phyloP scores from a whole-genome alignment of 2,888 invertebrate species.

The Cheilosia soror region DNA sequence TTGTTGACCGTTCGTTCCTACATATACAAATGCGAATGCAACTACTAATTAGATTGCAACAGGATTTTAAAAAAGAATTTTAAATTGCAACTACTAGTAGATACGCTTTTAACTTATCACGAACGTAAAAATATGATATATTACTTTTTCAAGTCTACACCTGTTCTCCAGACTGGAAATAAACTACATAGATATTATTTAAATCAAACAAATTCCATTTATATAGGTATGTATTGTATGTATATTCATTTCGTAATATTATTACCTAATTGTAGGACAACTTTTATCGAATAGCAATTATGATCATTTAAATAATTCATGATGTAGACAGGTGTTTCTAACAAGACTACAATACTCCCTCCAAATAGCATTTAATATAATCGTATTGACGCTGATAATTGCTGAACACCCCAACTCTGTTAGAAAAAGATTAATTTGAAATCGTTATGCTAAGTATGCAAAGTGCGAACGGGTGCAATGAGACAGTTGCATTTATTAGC shows the following conservation, averaged over 20 bases:
- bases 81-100: background rate
- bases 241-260: conserved; percentile 28
- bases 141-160: conserved; percentile 27
- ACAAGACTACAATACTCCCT: conserved; percentile 22
- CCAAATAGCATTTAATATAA: conserved; percentile 14
- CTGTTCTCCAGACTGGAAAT: conserved; percentile 41
- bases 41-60: conserved; percentile 17
- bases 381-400: conserved; percentile 3
- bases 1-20: background rate
- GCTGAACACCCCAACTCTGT: conserved; percentile 2
- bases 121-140: conserved; percentile 28
- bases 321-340: conserved; percentile 65
- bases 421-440: conserved; percentile 11
- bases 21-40: background rate
- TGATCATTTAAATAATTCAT: conserved; percentile 62
- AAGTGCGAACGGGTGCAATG: conserved; percentile 57
- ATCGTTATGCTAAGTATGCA: background rate
- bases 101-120: conserved; percentile 27
- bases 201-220: conserved; percentile 47
- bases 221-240: background rate
- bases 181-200: conserved; percentile 37
- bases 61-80: conserved; percentile 23
- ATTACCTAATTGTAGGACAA: conserved; percentile 37
- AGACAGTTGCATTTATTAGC: conserved; percentile 64
- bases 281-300: conserved; percentile 35